Conservation (phyloP, 1,140 invertebrate genomes). For the Marisa cornuarietis region DNA sequence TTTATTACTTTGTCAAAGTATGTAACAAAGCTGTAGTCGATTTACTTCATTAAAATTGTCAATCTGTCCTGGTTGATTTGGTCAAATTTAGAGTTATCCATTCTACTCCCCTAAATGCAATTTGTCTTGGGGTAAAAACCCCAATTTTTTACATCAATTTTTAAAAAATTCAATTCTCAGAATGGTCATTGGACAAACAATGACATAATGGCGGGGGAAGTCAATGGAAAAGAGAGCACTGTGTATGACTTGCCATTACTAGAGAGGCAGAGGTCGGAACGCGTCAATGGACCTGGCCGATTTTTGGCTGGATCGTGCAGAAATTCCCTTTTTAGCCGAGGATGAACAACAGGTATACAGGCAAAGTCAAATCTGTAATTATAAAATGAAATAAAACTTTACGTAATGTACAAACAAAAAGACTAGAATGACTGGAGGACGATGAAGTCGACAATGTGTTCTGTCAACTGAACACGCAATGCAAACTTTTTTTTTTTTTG, state of each 20-base stretch:
- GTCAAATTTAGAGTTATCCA: background rate
- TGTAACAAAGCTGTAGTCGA: background rate
- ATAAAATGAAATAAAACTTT: slow-evolving; percentile 36
- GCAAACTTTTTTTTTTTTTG: slow-evolving; percentile 9
- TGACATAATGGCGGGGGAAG: too few species aligned
- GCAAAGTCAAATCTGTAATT: slow-evolving; percentile 74
- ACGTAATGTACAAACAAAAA: background rate
- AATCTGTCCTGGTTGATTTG: background rate
- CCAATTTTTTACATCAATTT: too few species aligned
- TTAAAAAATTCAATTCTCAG: too few species aligned
- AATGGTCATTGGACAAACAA: too few species aligned
- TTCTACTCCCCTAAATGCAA: too few species aligned
- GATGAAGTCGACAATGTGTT: slow-evolving; percentile 2
- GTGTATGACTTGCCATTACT: slow-evolving; percentile 68
- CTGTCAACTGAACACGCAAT: slow-evolving; percentile 14
- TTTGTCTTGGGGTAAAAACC: too few species aligned
- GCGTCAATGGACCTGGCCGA: slow-evolving; percentile 71
- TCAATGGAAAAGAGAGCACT: too few species aligned
- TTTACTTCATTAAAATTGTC: background rate
- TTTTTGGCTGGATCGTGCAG: slow-evolving; percentile 68
- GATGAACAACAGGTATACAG: slow-evolving; percentile 73
- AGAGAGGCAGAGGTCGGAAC: slow-evolving; percentile 74
- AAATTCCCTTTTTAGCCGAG: slow-evolving; percentile 73
- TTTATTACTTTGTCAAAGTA: too few species aligned
- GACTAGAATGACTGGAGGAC: too few species aligned